Evolutionary conservation across 2,113 vertebrate genomes (phyloP), one percentile per base, ranked within the genome.

Genomic region (Puntigrus tetrazona): DNA sequence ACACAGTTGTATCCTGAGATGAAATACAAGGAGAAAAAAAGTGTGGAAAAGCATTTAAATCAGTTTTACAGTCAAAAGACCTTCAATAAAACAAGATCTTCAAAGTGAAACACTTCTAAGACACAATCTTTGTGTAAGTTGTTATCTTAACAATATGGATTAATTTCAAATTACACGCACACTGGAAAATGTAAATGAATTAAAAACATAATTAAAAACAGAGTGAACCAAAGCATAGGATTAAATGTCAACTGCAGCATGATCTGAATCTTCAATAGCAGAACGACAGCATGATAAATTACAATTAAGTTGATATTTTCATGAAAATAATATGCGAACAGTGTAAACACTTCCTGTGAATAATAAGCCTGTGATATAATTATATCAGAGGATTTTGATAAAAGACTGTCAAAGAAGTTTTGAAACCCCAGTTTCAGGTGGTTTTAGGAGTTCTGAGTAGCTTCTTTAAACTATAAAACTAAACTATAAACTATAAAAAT

Each of bases 1-100:
- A 81, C 63, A 52, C 76, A 85, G 65, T 86, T 82, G n/a, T 82
- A 86, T 55, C 73, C 85, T 79, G 73, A 47, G 52, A 74, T 20
- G 6, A 55, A 76, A 20, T 13, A 47, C 43, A 7, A 8, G 22
- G 41, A n/a, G 2, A 2, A 18, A 57, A 20, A 31, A 41, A 10
- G 16, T 38, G 2, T 7, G 50, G 38, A 47, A 16, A 34, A 73
- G n/a, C 36, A 20, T 61, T 70, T 16, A 50, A 27, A 29, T 57
- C 43, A 29, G 0, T 27, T 31, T 41, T 18, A 36, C 45, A 76
- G 4, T 76, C 45, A 47, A 52, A 76, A 76, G 73, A 75, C 43
- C 25, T 75, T 29, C 27, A 63, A 16, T 3, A 25, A 41, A 78
- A 61, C 29, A 27, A 43, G 14, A 79, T 45, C n/a, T 67, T 81